These are phyloP conservation scores for Sialis lutaria DNA, from an alignment of 2,888 invertebrate genomes.

Conservation along the genomic window DNA sequence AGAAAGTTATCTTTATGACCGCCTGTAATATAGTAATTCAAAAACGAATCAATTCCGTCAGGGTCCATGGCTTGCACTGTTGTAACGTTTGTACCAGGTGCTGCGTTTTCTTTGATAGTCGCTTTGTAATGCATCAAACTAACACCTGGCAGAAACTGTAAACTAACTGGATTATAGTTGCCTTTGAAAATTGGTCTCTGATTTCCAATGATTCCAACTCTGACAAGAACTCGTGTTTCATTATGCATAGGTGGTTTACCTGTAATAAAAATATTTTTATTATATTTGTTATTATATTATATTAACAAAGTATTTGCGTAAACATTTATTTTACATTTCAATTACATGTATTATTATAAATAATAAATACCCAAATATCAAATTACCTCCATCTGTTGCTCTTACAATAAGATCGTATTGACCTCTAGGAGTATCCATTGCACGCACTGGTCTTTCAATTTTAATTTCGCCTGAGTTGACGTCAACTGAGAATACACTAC, in stretches of 20 bases:
- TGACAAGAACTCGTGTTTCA: constrained; percentile 44
- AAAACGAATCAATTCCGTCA: constrained; percentile 51
- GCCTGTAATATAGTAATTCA: constrained; percentile 50
- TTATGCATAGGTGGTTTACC: constrained; percentile 45
- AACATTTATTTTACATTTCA: no score
- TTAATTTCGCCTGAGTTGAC: constrained; percentile 51
- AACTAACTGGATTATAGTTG: constrained; percentile 37
- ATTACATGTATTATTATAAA: no score
- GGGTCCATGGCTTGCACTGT: constrained; percentile 59
- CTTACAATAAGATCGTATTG: constrained; percentile 50
- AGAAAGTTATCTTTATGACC: constrained; percentile 64
- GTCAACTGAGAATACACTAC: constrained; percentile 40
- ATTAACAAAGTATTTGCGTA: no score
- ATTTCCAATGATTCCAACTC: constrained; percentile 67
- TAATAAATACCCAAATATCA: no score
- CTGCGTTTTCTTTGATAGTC: constrained; percentile 50
- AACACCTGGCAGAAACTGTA: constrained; percentile 21
- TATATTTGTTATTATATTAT: no score
- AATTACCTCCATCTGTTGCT: constrained; percentile 50
- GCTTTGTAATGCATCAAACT: constrained; percentile 42
- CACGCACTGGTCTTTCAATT: constrained; percentile 42
- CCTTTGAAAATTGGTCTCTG: constrained; percentile 65
- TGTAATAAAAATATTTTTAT: constrained; percentile 13
- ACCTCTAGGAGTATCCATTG: constrained; percentile 57
- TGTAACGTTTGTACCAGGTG: constrained; percentile 49